Percentiles rank a stretch among this genome's conserved stretches.
Evolutionary conservation across 2,113 vertebrate genomes (phyloP).

Genomic region (Notechis scutatus): DNA sequence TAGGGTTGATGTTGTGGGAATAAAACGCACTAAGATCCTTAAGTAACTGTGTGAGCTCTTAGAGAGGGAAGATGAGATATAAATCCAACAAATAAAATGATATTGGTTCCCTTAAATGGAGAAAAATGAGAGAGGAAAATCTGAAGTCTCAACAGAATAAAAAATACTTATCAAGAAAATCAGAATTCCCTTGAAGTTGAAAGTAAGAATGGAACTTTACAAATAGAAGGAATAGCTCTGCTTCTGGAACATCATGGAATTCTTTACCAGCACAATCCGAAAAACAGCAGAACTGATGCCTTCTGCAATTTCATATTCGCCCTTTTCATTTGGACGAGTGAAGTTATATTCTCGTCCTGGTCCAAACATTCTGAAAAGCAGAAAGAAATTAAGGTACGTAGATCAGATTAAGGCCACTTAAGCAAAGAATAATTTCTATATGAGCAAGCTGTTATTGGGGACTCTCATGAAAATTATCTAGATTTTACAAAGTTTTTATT

Average conservation of each 20-base stretch:
- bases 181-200: constrained; percentile 9
- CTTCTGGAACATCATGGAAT: neutral
- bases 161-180: neutral
- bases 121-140: neutral
- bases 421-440: neutral
- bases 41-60: neutral
- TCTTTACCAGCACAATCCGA: constrained; percentile 76
- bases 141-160: neutral
- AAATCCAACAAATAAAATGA: neutral
- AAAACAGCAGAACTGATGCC: constrained; percentile 78
- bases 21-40: neutral
- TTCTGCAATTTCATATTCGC: constrained; percentile 79
- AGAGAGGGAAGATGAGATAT: neutral
- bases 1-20: neutral
- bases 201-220: neutral
- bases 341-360: constrained; percentile 79
- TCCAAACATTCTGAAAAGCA: constrained; percentile 78
- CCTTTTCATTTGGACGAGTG: constrained; percentile 78
- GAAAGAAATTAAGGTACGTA: neutral
- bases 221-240: neutral
- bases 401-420: neutral
- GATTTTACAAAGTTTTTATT: neutral
- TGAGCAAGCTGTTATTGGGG: neutral
- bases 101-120: neutral
- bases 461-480: neutral